Evolutionary conservation across 2,888 invertebrate species (phyloP).

Genomic region (Papilio gigon): DNA sequence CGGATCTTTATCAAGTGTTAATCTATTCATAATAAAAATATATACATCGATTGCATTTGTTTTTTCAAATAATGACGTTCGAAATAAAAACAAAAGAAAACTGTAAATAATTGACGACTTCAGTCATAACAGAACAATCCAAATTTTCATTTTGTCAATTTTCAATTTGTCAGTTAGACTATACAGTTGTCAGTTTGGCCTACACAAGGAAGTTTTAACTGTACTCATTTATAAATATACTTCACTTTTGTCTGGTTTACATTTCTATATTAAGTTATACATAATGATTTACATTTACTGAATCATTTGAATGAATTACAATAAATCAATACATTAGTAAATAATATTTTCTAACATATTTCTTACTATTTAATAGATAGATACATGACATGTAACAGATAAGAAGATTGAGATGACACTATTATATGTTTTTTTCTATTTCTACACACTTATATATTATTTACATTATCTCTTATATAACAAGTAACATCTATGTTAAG

Average conservation of each 20-base stretch:
- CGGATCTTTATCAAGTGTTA: not conserved
- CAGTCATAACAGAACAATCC: no score
- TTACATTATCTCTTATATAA: not conserved
- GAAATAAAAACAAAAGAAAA: no score
- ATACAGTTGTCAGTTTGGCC: no score
- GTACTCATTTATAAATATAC: no score
- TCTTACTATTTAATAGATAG: not conserved
- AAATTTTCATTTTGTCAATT: no score
- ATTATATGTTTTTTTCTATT: not conserved
- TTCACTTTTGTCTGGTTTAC: no score
- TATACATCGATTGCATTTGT: no score
- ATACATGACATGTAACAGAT: not conserved
- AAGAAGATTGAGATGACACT: not conserved
- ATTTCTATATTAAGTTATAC: no score
- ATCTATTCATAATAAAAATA: not conserved
- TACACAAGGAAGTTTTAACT: no score
- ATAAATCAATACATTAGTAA: conserved; percentile 8
- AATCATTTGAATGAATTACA: conserved; percentile 4
- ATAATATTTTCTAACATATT: not conserved
- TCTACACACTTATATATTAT: not conserved
- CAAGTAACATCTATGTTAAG: not conserved
- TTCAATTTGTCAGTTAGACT: no score
- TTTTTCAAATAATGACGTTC: no score
- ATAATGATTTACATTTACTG: not conserved
- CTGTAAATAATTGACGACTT: no score